These are phyloP conservation scores for Cheirogaleus major DNA, from an alignment of 2,797 vertebrate species.

Conservation along the genomic window DNA sequence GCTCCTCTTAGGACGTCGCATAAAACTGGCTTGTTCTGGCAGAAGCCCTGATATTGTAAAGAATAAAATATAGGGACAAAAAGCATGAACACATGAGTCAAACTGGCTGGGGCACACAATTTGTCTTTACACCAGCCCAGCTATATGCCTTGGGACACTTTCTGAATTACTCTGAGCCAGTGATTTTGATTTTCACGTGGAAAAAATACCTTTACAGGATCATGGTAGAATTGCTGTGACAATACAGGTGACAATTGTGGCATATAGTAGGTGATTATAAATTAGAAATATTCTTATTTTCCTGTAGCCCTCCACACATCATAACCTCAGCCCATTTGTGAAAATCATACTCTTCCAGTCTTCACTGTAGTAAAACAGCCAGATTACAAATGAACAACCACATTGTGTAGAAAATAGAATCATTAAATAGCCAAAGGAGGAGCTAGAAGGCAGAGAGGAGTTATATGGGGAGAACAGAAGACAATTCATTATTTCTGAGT, in stretches of 20 bases:
- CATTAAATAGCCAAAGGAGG: background rate
- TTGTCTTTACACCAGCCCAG: background rate
- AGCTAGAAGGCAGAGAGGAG: background rate
- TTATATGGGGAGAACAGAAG: background rate
- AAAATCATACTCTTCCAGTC: background rate
- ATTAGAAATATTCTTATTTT: background rate
- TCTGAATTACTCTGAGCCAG: background rate
- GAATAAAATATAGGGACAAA: background rate
- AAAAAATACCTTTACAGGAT: background rate
- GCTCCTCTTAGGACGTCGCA: background rate
- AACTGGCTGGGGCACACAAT: background rate
- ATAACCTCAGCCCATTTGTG: background rate
- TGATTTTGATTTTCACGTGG: background rate
- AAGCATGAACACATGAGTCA: background rate
- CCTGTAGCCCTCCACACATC: background rate
- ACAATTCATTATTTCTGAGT: background rate
- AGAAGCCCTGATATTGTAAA: background rate
- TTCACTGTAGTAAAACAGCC: background rate
- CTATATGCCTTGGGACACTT: background rate
- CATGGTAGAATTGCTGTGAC: background rate
- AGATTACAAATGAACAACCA: background rate
- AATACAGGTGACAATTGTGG: background rate
- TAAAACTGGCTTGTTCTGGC: background rate
- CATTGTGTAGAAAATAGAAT: background rate
- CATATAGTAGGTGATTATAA: background rate